Conservation (phyloP, 2,888 invertebrate genomes). For the Hyposoter didymator region DNA sequence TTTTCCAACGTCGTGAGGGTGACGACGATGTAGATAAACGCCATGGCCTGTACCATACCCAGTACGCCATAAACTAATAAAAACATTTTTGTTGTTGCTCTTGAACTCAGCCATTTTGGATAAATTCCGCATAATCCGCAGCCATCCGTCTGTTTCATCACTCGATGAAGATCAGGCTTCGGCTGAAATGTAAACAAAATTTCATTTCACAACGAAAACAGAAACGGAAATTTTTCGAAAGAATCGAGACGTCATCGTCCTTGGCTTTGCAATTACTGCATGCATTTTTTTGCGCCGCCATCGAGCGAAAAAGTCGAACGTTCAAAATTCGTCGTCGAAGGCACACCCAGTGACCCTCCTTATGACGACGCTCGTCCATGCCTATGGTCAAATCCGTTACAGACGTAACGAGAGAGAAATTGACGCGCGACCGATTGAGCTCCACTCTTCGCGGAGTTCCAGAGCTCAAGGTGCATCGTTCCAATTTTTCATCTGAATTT, state of each 20-base stretch:
- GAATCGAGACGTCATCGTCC: neutral
- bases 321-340: constrained; percentile 22
- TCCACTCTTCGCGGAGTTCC: constrained; percentile 40
- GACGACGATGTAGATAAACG: constrained; percentile 88
- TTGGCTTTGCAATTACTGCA: neutral
- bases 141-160: constrained; percentile 69
- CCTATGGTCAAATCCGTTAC: constrained; percentile 51
- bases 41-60: constrained; percentile 88
- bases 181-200: constrained; percentile 38
- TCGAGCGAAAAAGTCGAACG: constrained; percentile 21
- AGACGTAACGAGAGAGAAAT: constrained; percentile 62
- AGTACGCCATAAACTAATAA: constrained; percentile 87
- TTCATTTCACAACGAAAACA: neutral
- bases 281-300: neutral
- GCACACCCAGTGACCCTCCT: constrained; percentile 43
- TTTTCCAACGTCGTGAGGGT: constrained; percentile 89
- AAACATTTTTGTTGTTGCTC: constrained; percentile 87
- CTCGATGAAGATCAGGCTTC: constrained; percentile 56
- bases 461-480: constrained; percentile 49
- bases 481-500: constrained; percentile 37
- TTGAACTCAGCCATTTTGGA: constrained; percentile 87
- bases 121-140: constrained; percentile 87
- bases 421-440: constrained; percentile 56
- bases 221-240: neutral
- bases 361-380: constrained; percentile 35